phyloP scores from a whole-genome alignment of 30 jellyfish, hydroid and myxozoan species.

The Turritopsis dohrnii region DNA sequence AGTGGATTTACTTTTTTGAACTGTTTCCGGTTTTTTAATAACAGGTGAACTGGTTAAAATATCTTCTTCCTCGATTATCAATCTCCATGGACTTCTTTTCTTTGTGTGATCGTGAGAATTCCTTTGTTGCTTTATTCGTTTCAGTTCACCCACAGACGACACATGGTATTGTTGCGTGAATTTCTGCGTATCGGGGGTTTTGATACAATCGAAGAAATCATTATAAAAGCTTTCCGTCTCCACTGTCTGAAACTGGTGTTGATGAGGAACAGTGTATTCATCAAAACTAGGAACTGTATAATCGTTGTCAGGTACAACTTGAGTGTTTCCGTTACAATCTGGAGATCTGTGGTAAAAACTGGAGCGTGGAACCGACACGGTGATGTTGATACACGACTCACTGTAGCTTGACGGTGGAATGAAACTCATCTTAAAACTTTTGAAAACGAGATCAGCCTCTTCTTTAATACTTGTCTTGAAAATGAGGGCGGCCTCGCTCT shows the following conservation, averaged over 20 bases:
- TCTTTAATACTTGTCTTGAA: neutral
- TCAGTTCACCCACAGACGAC: slow-evolving; percentile 7
- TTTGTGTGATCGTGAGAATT: neutral
- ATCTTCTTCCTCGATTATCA: slow-evolving; percentile 18
- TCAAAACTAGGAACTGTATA: neutral
- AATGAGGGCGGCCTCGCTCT: slow-evolving; percentile 16
- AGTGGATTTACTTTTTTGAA: neutral
- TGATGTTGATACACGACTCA: slow-evolving; percentile 8
- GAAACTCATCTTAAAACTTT: neutral
- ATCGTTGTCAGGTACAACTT: slow-evolving; percentile 34
- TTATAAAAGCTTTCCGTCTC: slow-evolving; percentile 30
- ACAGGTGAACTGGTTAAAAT: slow-evolving; percentile 26
- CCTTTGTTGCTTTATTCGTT: neutral
- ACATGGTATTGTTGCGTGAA: slow-evolving; percentile 10
- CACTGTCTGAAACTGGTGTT: slow-evolving; percentile 4
- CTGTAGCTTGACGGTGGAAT: neutral
- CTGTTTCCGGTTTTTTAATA: slow-evolving; percentile 8
- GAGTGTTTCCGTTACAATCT: slow-evolving; percentile 27
- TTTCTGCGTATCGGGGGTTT: slow-evolving; percentile 12
- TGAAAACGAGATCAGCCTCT: slow-evolving; percentile 8
- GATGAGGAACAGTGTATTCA: neutral
- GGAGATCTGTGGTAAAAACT: slow-evolving; percentile 17
- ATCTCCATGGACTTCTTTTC: slow-evolving; percentile 26
- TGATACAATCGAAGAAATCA: slow-evolving; percentile 29
- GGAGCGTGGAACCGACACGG: slow-evolving; percentile 32